Base-by-base conservation (phyloP, 1,140 invertebrate species). In the Mizuhopecten yessoensis region DNA sequence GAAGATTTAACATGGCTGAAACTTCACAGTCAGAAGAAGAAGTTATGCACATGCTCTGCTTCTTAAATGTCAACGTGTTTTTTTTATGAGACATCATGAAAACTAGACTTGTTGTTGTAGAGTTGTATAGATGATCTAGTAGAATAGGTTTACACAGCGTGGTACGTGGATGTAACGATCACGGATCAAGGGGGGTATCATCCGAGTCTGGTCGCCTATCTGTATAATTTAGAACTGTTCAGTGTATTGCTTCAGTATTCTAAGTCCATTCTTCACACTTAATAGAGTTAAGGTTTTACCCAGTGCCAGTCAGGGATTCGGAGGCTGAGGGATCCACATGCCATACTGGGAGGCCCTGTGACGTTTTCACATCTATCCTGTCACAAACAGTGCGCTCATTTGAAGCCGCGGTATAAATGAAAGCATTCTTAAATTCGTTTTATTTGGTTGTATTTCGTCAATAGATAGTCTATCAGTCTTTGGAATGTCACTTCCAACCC, bases 371-470 rank as follows among this genome's bases (percentile, higher is more conserved):
- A 75, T 75, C 29, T n/a, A 75, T 75, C 11, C n/a, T 75, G 57
- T 75, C 57, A 75, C 23, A 75, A 45, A 75, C 57, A 5, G n/a
- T 29, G n/a, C n/a, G 57, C n/a, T 75, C 57, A 75, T 75, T 75
- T 75, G 57, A 75, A 75, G 57, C 57, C 23, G 11, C 3, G 0
- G 23, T 75, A 75, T 75, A 75, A 75, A 75, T n/a, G 57, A 75
- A 75, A 29, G n/a, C n/a, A 75, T 75, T 17, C n/a, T 29, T 45
- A 45, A 45, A 17, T 75, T 75, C 7, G n/a, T 75, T 75, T 75
- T n/a, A 75, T 75, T n/a, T 75, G 57, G 57, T 75, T 75, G 57
- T 29, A n/a, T n/a, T 75, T 75, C n/a, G 57, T 75, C 57, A 75
- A 29, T 75, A 75, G 23, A 29, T 7, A 75, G 57, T 75, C 57